Evolutionary conservation across 2,113 vertebrate genomes (phyloP), one percentile per base, ranked within the genome.

Genomic region (Saimiri boliviensis): DNA sequence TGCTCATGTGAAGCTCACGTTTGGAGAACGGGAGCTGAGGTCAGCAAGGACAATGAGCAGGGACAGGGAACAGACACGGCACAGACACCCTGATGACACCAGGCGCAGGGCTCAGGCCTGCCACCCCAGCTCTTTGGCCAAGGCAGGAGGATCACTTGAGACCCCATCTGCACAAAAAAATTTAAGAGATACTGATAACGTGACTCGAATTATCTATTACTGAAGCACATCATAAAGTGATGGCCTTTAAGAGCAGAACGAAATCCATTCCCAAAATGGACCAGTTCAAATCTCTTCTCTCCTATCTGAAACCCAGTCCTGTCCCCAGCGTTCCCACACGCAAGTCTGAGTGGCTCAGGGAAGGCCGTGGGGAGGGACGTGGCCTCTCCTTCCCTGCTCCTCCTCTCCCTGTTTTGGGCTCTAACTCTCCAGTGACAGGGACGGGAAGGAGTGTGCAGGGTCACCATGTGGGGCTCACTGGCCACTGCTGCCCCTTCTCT

Each of bases 331-430:
- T 58, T 23, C 9, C 70, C 5, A 37, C 70, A 5, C 0, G 10
- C 20, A 71, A 4, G 10, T 5, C 70, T 23, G n/a, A 30, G 2
- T 3, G n/a, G n/a, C 58, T 37, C 45, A 8, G 58, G 35, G 74
- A 5, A 3, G 25, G 58, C 32, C 2, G 0, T 8, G n/a, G 32
- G 3, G 25, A 21, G 8, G 17, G 52, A 3, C 71, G 0, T 9
- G 10, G 17, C 25, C 17, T 58, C 37, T 7, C 27, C 58, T 60
- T 37, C 27, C 52, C 17, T 14, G n/a, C 19, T 37, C n/a, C 21
- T 2, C 70, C 40, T 56, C 52, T 40, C 10, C 17, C 30, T 45
- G 27, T 23, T n/a, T 32, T 11, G 54, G 19, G n/a, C 70, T 30
- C 17, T 17, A 17, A 2, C 9, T 35, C 68, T 47, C 30, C 23